phyloP scores from a whole-genome alignment of 2,888 invertebrate genomes.

The Alloscopus bannaensis region DNA sequence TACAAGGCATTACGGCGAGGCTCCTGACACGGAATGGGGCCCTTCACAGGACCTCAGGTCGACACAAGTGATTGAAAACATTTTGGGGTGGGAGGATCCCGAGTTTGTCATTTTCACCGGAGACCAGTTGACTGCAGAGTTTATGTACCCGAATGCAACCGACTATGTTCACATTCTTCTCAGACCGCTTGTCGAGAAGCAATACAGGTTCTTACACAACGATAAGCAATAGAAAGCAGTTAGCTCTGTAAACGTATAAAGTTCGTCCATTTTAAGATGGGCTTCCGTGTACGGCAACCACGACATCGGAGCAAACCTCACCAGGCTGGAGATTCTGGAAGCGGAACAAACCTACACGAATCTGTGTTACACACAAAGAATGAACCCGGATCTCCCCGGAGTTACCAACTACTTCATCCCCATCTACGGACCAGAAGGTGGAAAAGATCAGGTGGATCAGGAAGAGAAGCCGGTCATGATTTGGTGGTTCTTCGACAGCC shows the following conservation, averaged over 20 bases:
- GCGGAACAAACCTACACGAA: slow-evolving; percentile 54
- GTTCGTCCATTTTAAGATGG: too few species aligned
- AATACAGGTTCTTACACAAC: slow-evolving; percentile 51
- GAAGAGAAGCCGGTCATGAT: slow-evolving; percentile 55
- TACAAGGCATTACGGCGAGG: slow-evolving; percentile 65
- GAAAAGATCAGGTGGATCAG: not conserved
- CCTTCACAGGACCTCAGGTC: slow-evolving; percentile 48
- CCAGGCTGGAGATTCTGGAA: slow-evolving; percentile 54
- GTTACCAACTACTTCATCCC: slow-evolving; percentile 64
- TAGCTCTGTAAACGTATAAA: too few species aligned
- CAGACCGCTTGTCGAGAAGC: slow-evolving; percentile 50
- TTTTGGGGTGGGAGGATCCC: slow-evolving; percentile 56
- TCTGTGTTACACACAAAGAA: slow-evolving; percentile 58
- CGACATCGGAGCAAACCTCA: slow-evolving; percentile 65
- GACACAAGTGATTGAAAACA: slow-evolving; percentile 35
- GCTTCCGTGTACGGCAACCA: slow-evolving; percentile 67
- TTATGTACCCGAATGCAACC: slow-evolving; percentile 63
- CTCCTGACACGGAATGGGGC: slow-evolving; percentile 56
- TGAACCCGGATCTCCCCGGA: slow-evolving; percentile 36
- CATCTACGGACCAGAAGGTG: slow-evolving; percentile 51
- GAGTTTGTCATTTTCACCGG: slow-evolving; percentile 64
- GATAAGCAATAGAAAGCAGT: too few species aligned
- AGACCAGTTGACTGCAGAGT: slow-evolving; percentile 63
- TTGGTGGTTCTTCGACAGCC: slow-evolving; percentile 67
- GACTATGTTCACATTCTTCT: slow-evolving; percentile 57